Evolutionary conservation across 2,888 invertebrate genomes (phyloP).

Genomic region (Nomada ferruginata): DNA sequence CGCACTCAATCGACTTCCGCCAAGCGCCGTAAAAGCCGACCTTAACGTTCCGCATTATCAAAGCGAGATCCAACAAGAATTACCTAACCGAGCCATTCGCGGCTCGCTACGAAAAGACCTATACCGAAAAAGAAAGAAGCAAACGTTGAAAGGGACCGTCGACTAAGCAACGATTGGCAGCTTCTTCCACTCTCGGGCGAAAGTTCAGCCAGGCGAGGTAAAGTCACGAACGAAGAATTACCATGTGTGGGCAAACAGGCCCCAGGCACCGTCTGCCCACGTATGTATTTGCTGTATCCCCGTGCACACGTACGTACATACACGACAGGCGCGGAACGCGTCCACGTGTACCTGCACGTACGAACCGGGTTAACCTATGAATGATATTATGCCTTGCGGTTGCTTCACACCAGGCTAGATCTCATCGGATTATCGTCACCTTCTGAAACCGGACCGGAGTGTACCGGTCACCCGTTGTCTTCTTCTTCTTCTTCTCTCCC

Average conservation of each 20-base stretch:
- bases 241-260: conserved; percentile 80
- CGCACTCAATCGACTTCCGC: background rate
- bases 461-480: conserved; percentile 56
- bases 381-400: conserved; percentile 72
- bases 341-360: conserved; percentile 50
- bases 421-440: conserved; percentile 73
- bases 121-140: background rate
- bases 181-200: conserved; percentile 35
- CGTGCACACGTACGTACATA: conserved; percentile 25
- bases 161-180: conserved; percentile 30
- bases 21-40: background rate
- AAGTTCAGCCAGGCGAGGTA: conserved; percentile 56
- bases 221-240: conserved; percentile 58
- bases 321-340: background rate
- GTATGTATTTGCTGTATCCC: conserved; percentile 64
- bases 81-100: conserved; percentile 5
- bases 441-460: conserved; percentile 67
- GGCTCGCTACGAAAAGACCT: conserved; percentile 5
- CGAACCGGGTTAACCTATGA: conserved; percentile 61
- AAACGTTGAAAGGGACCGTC: background rate
- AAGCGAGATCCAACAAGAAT: background rate
- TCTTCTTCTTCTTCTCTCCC: background rate
- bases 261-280: conserved; percentile 76
- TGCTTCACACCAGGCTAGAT: conserved; percentile 71
- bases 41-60: conserved; percentile 8